Percentiles rank a stretch among this genome's conserved stretches.
Conservation (phyloP, 2,113 vertebrate genomes). For the Dipodomys stephensi region DNA sequence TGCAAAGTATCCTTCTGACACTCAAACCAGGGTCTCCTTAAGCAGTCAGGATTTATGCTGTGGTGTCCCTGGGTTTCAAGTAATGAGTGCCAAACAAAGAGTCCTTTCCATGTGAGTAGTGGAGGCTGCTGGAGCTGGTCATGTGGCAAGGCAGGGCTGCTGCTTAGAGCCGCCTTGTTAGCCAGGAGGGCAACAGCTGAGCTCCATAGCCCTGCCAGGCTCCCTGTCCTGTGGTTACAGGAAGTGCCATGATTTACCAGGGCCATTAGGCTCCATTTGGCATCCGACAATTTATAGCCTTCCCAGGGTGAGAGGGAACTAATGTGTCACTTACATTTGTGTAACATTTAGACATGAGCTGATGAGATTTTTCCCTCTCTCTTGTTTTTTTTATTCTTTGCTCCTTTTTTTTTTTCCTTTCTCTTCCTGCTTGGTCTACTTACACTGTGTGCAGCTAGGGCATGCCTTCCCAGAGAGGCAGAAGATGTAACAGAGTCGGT, state of each 20-base stretch:
- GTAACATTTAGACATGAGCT: slow-evolving; percentile 24
- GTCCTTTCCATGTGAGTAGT: neutral
- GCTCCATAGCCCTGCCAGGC: fast-evolving
- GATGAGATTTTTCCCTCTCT: neutral
- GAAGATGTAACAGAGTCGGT: neutral
- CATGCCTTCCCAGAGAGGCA: neutral
- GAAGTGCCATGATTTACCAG: slow-evolving; percentile 83
- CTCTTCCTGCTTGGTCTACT: neutral
- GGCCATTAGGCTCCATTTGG: slow-evolving; percentile 84
- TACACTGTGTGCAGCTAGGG: no score
- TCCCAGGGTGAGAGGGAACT: slow-evolving; percentile 40
- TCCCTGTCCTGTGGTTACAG: neutral
- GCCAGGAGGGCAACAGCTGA: neutral
- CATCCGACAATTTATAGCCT: slow-evolving; percentile 48
- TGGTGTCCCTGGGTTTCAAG: neutral
- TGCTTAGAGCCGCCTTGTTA: neutral
- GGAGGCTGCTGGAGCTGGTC: neutral
- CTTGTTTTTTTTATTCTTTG: no score
- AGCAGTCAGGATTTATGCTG: slow-evolving; percentile 62
- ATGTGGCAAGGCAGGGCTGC: fast-evolving
- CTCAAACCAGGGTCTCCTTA: neutral
- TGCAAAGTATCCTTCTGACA: neutral
- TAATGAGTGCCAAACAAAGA: neutral
- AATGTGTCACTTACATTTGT: slow-evolving; percentile 59
- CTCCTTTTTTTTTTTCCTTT: no score